Evolutionary conservation across 2,888 invertebrate genomes (phyloP), one percentile per base, ranked within the genome.

Genomic region (Litoditis marina): DNA sequence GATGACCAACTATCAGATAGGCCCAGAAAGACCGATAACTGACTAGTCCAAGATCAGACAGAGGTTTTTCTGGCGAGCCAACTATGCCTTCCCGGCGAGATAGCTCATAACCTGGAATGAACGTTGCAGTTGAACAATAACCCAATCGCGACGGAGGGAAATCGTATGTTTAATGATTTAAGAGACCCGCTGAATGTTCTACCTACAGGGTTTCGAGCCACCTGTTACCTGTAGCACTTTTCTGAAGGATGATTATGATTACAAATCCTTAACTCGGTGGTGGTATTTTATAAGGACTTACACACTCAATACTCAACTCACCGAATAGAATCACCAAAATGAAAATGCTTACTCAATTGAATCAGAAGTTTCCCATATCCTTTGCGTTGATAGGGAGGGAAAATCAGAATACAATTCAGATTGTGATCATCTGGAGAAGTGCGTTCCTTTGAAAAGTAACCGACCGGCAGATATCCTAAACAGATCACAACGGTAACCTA

Each of bases 31-130:
- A 47, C 8, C 25, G 57, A 19, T 53, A 60, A 13, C 60, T 53
- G 42, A 31, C 53, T 19, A 39, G 22, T 8, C 60, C 60, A 31
- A 60, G 32, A 19, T 60, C 60, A 3, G 53, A 53, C 7, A 60
- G 60, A 2, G 60, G 60, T 32, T 60, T 44, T 47, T 60, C 60
- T 53, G 60, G 60, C 5, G 51, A 51, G 11, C 49, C 60, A n/a
- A 60, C 46, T 13, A 60, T 28, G 11, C 53, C 28, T 42, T 60
- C 44, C 11, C 52, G 28, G 7, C 25, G 31, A 2, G 60, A 60
- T 7, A 60, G 28, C 34, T 53, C 53, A 39, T 60, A 60, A n/a
- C 60, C 60, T 60, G 36, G 42, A 60, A 19, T n/a, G n/a, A n/a
- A n/a, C n/a, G n/a, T n/a, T n/a, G n/a, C n/a, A n/a, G n/a, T n/a